These are phyloP conservation scores for Dione vanillae DNA, from an alignment of 2,888 invertebrate species.

Conservation along the genomic window DNA sequence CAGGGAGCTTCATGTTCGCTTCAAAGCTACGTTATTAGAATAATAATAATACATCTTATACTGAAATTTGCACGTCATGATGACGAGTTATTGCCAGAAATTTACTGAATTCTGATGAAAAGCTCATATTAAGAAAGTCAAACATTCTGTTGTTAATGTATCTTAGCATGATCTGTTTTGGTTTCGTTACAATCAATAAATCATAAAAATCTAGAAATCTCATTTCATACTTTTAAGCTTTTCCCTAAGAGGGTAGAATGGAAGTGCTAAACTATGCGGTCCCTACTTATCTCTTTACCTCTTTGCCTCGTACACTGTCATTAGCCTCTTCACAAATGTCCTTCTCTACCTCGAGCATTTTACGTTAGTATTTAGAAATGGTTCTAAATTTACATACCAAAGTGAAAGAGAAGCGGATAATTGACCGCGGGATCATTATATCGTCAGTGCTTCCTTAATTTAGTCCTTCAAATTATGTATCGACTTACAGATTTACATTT, in stretches of 20 bases:
- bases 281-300: too few species aligned
- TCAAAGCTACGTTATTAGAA: conserved; percentile 17
- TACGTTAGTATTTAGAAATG: neutral
- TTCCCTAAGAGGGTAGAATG: too few species aligned
- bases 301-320: too few species aligned
- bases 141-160: conserved; percentile 20
- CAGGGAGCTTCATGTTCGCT: conserved; percentile 23
- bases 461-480: neutral
- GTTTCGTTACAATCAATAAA: conserved; percentile 1
- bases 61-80: conserved; percentile 29
- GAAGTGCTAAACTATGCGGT: too few species aligned
- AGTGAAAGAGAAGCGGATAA: neutral
- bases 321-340: too few species aligned
- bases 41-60: conserved; percentile 32
- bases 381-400: neutral
- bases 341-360: too few species aligned
- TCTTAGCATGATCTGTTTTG: neutral
- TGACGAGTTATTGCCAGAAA: neutral
- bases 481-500: too few species aligned
- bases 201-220: neutral
- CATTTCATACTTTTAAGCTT: too few species aligned
- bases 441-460: neutral
- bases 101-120: conserved; percentile 7
- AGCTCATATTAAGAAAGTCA: conserved; percentile 16
- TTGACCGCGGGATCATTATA: neutral